These are phyloP conservation scores for Clarias laeviceps DNA, from an alignment of 2,797 vertebrate species.

Conservation along the genomic window DNA sequence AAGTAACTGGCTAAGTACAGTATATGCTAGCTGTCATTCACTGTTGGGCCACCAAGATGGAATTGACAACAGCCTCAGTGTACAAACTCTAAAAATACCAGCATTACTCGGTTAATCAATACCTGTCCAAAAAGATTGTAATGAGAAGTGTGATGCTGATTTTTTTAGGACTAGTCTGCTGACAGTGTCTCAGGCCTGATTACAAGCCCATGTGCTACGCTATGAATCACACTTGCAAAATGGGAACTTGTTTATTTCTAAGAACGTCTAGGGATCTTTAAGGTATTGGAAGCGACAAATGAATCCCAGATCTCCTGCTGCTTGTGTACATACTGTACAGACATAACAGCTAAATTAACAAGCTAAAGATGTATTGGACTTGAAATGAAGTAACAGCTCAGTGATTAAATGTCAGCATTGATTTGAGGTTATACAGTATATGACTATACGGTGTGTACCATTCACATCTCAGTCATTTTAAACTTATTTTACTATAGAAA, in stretches of 20 bases:
- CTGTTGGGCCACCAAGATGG: constrained; percentile 35
- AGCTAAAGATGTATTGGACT: neutral
- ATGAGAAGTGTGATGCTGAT: constrained; percentile 21
- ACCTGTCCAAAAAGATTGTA: neutral
- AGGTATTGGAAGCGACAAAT: neutral
- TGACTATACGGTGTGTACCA: neutral
- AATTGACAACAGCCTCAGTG: constrained; percentile 40
- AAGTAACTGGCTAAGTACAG: constrained; percentile 28
- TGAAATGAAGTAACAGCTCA: neutral
- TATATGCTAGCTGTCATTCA: constrained; percentile 49
- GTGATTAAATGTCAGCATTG: neutral
- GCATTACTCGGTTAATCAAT: constrained; percentile 22
- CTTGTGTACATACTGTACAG: neutral
- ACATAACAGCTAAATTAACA: neutral
- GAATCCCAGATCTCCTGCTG: neutral
- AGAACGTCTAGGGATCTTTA: neutral
- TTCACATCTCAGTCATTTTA: neutral
- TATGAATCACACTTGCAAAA: constrained; percentile 25
- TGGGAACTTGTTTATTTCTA: neutral
- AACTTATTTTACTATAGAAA: neutral
- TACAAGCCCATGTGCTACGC: neutral
- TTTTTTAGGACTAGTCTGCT: constrained; percentile 17
- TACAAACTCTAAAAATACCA: constrained; percentile 44
- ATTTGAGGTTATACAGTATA: neutral
- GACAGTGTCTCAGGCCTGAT: constrained; percentile 12